Evolutionary conservation across 2,888 invertebrate species (phyloP).

Genomic region (Rhaphigaster nebulosa): DNA sequence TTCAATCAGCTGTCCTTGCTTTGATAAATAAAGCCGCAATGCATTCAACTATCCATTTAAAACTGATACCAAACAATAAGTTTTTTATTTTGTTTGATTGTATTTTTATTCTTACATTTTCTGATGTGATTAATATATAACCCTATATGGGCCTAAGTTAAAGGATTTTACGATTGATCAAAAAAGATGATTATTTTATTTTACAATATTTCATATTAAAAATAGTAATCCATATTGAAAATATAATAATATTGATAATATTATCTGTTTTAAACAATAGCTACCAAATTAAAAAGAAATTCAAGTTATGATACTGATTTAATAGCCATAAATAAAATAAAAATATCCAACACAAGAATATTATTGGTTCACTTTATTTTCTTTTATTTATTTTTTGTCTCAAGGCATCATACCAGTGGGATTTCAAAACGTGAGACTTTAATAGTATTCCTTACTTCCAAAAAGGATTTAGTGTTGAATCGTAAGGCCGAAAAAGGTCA

Average conservation of each 20-base stretch:
- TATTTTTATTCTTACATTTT: too few relatives aligned
- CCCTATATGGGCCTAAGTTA: too few relatives aligned
- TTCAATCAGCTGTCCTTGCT: background rate
- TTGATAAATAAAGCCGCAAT: background rate
- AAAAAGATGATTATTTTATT: too few relatives aligned
- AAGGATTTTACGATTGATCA: too few relatives aligned
- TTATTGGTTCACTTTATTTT: background rate
- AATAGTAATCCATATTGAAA: too few relatives aligned
- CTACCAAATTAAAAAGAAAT: too few relatives aligned
- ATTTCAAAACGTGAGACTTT: background rate
- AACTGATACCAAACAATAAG: background rate
- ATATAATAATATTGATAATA: too few relatives aligned
- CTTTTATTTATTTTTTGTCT: background rate
- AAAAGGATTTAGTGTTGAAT: background rate
- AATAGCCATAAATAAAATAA: background rate
- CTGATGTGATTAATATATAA: too few relatives aligned
- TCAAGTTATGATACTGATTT: too few relatives aligned
- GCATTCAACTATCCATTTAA: background rate
- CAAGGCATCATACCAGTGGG: background rate
- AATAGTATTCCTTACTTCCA: background rate
- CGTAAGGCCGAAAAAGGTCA: constrained; percentile 1
- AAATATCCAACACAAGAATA: background rate
- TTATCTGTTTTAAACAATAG: too few relatives aligned
- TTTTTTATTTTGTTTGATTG: too few relatives aligned
- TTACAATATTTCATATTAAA: too few relatives aligned